Conservation (phyloP, 2,113 vertebrate genomes). For the Bettongia penicillata region DNA sequence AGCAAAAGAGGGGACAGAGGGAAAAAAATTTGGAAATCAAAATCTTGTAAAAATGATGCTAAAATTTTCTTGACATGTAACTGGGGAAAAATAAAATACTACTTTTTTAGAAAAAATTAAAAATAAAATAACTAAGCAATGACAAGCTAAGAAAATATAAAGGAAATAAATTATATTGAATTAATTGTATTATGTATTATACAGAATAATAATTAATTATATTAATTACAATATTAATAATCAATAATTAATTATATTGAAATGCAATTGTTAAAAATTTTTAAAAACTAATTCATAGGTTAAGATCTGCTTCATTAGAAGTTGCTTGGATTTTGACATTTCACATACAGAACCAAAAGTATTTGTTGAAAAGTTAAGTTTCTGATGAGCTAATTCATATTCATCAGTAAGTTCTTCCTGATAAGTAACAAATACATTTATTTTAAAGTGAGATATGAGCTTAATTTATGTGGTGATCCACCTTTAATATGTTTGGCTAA, state of each 20-base stretch:
- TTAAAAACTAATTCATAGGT: background rate
- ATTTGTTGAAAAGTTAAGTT: background rate
- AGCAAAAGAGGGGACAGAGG: no score
- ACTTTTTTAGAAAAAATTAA: no score
- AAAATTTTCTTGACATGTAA: no score
- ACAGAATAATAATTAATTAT: no score
- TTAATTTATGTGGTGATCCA: background rate
- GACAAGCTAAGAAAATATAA: background rate
- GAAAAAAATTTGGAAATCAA: no score
- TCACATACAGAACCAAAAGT: background rate
- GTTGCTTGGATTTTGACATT: background rate
- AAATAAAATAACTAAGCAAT: no score
- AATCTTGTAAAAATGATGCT: no score
- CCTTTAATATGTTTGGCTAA: background rate
- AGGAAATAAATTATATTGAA: background rate
- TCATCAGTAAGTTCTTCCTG: background rate
- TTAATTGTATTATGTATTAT: no score
- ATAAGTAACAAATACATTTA: background rate
- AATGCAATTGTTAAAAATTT: background rate
- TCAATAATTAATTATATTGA: background rate
- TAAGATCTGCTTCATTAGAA: background rate
- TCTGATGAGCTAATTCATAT: background rate
- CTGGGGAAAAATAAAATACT: no score
- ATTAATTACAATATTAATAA: no score
- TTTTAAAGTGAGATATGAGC: background rate